Evolutionary conservation across 1,140 invertebrate genomes (phyloP).

Genomic region (Meloidogyne floridensis): DNA sequence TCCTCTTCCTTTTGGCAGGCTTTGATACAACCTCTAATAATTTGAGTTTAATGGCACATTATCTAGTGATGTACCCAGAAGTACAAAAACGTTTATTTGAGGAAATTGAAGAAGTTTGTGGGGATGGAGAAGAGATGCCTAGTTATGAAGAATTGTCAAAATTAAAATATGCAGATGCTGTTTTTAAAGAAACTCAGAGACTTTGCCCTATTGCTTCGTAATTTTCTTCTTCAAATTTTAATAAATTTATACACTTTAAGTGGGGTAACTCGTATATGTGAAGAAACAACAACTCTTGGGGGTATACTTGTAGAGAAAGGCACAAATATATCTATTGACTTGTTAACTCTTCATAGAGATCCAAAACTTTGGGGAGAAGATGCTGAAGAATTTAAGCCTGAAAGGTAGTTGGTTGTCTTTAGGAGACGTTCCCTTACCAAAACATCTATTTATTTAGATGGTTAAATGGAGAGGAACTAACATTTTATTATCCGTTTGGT

Average conservation of each 20-base stretch:
- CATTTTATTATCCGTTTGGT: conserved; percentile 67
- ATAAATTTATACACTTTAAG: conserved; percentile 19
- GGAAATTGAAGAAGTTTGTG: conserved; percentile 68
- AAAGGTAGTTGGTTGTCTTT: conserved; percentile 32
- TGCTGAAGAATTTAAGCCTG: conserved; percentile 41
- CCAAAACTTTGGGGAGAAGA: conserved; percentile 44
- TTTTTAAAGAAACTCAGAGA: conserved; percentile 59
- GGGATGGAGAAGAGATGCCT: conserved; percentile 14
- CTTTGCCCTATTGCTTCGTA: conserved; percentile 51
- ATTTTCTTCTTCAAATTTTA: no score
- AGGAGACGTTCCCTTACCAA: no score
- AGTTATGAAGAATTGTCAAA: conserved; percentile 55
- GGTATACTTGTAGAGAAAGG: conserved; percentile 30
- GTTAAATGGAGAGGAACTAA: not conserved
- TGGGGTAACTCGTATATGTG: conserved; percentile 23
- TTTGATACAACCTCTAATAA: conserved; percentile 78
- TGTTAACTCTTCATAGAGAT: conserved; percentile 34
- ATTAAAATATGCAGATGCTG: conserved; percentile 56
- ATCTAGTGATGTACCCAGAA: conserved; percentile 72
- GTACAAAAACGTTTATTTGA: conserved; percentile 71
- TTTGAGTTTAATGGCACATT: conserved; percentile 73
- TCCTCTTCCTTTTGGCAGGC: conserved; percentile 54
- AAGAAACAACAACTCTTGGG: conserved; percentile 36
- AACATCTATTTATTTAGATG: no score
- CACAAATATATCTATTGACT: conserved; percentile 29